These are phyloP conservation scores for Campoplex capitator DNA, from an alignment of 2,888 invertebrate genomes.

Conservation along the genomic window DNA sequence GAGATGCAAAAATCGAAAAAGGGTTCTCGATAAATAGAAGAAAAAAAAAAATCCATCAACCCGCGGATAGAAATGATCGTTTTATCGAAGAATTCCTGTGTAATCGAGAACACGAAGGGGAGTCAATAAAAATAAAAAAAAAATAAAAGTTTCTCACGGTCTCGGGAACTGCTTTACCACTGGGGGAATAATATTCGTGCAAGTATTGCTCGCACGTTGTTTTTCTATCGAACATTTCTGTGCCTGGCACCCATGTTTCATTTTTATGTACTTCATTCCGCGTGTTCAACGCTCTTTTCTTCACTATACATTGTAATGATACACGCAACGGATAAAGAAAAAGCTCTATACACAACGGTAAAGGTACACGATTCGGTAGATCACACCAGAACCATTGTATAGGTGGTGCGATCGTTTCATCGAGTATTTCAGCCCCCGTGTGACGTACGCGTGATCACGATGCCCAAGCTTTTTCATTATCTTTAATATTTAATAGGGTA, in stretches of 20 bases:
- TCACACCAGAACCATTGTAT: conserved; percentile 22
- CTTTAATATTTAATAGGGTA: neutral
- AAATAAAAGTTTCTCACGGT: conserved; percentile 10
- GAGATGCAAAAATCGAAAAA: neutral
- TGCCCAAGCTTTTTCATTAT: neutral
- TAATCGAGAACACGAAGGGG: neutral
- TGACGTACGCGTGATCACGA: neutral
- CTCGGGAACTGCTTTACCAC: conserved; percentile 31
- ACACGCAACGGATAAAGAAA: conserved; percentile 24
- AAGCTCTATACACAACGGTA: neutral
- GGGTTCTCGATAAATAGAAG: neutral
- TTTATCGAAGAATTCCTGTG: neutral
- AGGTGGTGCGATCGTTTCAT: conserved; percentile 2
- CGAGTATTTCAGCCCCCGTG: conserved; percentile 4
- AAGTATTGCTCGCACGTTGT: conserved; percentile 36
- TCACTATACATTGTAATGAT: conserved; percentile 20
- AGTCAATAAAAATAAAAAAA: neutral
- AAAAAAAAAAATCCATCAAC: neutral
- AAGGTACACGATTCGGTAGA: conserved; percentile 20
- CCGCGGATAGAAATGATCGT: neutral
- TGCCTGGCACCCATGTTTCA: conserved; percentile 63
- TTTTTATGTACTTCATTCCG: neutral
- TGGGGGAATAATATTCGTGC: conserved; percentile 39
- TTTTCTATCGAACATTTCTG: conserved; percentile 62
- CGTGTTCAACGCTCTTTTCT: conserved; percentile 21